These are phyloP conservation scores for Listronotus bonariensis DNA, from an alignment of 1,140 invertebrate species.

Conservation along the genomic window DNA sequence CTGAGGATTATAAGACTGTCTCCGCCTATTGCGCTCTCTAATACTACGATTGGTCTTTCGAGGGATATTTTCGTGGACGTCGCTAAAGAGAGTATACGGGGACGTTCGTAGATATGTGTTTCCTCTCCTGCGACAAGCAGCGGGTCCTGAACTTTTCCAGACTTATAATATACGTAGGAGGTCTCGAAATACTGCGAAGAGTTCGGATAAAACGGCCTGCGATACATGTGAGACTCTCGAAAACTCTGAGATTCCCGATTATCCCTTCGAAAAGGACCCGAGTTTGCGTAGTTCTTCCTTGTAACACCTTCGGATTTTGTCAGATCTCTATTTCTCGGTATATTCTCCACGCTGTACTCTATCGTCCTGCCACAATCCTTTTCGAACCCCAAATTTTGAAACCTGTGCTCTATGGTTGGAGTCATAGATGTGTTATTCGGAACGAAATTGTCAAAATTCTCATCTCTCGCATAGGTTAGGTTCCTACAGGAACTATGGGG, in stretches of 20 bases:
- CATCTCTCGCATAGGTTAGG: slow-evolving; percentile 6
- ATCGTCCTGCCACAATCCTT: slow-evolving; percentile 31
- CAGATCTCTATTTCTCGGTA: slow-evolving; percentile 41
- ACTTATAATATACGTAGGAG: slow-evolving; percentile 49
- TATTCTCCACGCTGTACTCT: slow-evolving; percentile 8
- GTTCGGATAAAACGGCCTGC: slow-evolving; percentile 33
- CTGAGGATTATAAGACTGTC: slow-evolving; percentile 62
- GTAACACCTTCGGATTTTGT: slow-evolving; percentile 54
- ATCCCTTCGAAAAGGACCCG: slow-evolving; percentile 10
- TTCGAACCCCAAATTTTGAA: slow-evolving; percentile 49
- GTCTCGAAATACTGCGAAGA: slow-evolving; percentile 44
- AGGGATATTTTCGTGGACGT: slow-evolving; percentile 46
- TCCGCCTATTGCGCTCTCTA: slow-evolving; percentile 58
- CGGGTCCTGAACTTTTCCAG: slow-evolving; percentile 38
- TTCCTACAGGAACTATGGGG: slow-evolving; percentile 47
- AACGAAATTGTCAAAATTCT: slow-evolving; percentile 12
- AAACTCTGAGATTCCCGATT: slow-evolving; percentile 29
- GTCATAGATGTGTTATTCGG: slow-evolving; percentile 24
- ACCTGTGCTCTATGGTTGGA: slow-evolving; percentile 41
- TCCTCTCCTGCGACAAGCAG: slow-evolving; percentile 9
- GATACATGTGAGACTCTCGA: slow-evolving; percentile 14
- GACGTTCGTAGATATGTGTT: slow-evolving; percentile 39
- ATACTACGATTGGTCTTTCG: slow-evolving; percentile 52
- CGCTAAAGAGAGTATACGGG: slow-evolving; percentile 51
- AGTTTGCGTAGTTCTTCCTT: slow-evolving; percentile 50